These are phyloP conservation scores for Sinodicranocentrus sp. DNA, from an alignment of 2,888 invertebrate genomes.

Conservation along the genomic window DNA sequence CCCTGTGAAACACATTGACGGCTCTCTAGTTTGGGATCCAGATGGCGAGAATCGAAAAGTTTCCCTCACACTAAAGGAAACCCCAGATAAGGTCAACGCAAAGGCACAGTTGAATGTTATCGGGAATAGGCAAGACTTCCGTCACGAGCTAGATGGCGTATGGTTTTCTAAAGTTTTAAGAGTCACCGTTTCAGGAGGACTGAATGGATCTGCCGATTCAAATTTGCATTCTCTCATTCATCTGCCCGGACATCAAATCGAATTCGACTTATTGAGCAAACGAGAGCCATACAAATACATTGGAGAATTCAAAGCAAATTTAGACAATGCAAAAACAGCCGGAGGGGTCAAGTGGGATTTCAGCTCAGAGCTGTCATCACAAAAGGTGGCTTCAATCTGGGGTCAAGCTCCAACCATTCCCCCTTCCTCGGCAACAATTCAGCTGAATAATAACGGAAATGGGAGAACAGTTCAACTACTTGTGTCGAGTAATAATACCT, in stretches of 20 bases:
- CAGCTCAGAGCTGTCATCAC: neutral
- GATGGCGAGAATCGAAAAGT: slow-evolving; percentile 10
- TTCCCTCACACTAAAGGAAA: slow-evolving; percentile 35
- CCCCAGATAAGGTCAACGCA: neutral
- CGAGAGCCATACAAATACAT: slow-evolving; percentile 40
- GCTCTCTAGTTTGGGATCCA: slow-evolving; percentile 39
- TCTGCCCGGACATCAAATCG: slow-evolving; percentile 42
- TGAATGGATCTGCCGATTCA: slow-evolving; percentile 47
- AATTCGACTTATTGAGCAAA: slow-evolving; percentile 54
- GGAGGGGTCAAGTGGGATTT: slow-evolving; percentile 58
- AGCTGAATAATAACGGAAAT: neutral
- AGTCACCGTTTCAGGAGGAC: slow-evolving; percentile 41
- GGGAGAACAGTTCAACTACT: slow-evolving; percentile 26
- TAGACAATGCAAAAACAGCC: slow-evolving; percentile 38
- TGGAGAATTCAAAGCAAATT: slow-evolving; percentile 51
- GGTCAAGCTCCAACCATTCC: slow-evolving; percentile 41
- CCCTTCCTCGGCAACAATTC: slow-evolving; percentile 5
- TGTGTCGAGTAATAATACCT: slow-evolving; percentile 6
- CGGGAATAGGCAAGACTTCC: slow-evolving; percentile 48
- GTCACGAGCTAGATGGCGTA: slow-evolving; percentile 47
- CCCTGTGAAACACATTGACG: slow-evolving; percentile 23
- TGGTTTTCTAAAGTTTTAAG: slow-evolving; percentile 34
- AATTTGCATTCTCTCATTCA: slow-evolving; percentile 48
- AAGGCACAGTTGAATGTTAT: slow-evolving; percentile 3
- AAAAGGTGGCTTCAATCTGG: slow-evolving; percentile 38